Evolutionary conservation across 2,113 vertebrate genomes (phyloP).

Genomic region (Rhinichthys klamathensis): DNA sequence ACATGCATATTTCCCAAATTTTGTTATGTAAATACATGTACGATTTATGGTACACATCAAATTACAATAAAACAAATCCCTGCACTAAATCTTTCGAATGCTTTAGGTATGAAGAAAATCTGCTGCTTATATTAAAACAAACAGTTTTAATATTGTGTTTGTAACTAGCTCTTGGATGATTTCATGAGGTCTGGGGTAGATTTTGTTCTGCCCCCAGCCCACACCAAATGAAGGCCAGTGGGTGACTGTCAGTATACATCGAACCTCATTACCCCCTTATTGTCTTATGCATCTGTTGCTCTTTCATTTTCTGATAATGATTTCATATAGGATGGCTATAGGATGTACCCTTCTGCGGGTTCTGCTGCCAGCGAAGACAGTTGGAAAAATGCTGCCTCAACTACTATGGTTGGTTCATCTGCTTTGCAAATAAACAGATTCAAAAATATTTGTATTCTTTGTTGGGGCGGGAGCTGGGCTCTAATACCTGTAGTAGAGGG

Average conservation of each 20-base stretch:
- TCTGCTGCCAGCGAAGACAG: not conserved
- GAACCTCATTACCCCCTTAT: not conserved
- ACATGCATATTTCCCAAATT: too few species aligned
- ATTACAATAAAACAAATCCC: too few species aligned
- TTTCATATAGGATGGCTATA: not conserved
- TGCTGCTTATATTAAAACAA: not conserved
- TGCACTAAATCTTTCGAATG: too few species aligned
- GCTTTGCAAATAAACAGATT: not conserved
- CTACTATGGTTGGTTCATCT: slow-evolving; percentile 3
- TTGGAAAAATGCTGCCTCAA: slow-evolving; percentile 7
- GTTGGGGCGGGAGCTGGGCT: not conserved
- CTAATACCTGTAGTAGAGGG: slow-evolving; percentile 7
- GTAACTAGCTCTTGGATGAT: not conserved
- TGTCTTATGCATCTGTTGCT: not conserved
- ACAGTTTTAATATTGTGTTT: not conserved
- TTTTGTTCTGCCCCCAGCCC: not conserved
- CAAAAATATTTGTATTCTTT: not conserved
- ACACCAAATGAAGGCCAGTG: not conserved
- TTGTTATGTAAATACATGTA: too few species aligned
- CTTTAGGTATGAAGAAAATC: too few species aligned
- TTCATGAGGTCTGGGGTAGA: not conserved
- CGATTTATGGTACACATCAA: too few species aligned
- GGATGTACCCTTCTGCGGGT: not conserved
- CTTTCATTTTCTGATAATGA: slow-evolving; percentile 12
- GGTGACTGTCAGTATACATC: not conserved